Evolutionary conservation across 2,888 invertebrate species (phyloP).

Genomic region (Liposcelis brunnea): DNA sequence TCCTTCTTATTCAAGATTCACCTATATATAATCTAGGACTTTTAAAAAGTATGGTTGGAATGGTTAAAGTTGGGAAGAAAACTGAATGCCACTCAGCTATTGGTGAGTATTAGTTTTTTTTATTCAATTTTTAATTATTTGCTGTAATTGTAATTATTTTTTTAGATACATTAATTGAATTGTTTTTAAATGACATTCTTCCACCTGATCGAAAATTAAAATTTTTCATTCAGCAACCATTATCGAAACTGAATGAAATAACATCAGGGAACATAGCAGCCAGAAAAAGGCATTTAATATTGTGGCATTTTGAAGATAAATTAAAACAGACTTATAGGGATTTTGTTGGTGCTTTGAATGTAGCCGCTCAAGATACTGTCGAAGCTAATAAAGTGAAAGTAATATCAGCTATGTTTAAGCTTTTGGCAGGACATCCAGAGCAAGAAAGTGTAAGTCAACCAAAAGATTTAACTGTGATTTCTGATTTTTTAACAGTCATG

Average conservation of each 20-base stretch:
- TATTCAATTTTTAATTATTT: constrained; percentile 4
- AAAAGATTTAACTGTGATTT: constrained; percentile 9
- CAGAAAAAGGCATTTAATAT: constrained; percentile 43
- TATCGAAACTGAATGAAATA: constrained; percentile 37
- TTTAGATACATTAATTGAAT: constrained; percentile 58
- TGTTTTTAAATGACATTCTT: constrained; percentile 53
- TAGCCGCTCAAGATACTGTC: constrained; percentile 58
- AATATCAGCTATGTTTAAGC: constrained; percentile 50
- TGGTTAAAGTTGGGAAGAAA: constrained; percentile 64
- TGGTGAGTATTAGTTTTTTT: constrained; percentile 27
- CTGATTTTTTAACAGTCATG: background rate
- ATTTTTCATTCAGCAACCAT: constrained; percentile 45
- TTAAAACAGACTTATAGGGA: constrained; percentile 47
- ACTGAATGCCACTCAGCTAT: constrained; percentile 49
- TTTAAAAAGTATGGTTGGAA: constrained; percentile 50
- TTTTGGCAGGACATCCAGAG: constrained; percentile 64
- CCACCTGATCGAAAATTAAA: constrained; percentile 46
- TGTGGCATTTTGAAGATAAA: constrained; percentile 83
- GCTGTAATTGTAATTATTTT: constrained; percentile 15
- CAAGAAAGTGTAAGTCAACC: constrained; percentile 51
- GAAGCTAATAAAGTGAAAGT: constrained; percentile 68
- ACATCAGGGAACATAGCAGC: constrained; percentile 44
- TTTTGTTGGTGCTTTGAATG: constrained; percentile 54
- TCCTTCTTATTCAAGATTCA: constrained; percentile 63
- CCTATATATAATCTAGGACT: constrained; percentile 61